phyloP scores from a whole-genome alignment of 2,113 vertebrate genomes.

The Anguilla japonica region DNA sequence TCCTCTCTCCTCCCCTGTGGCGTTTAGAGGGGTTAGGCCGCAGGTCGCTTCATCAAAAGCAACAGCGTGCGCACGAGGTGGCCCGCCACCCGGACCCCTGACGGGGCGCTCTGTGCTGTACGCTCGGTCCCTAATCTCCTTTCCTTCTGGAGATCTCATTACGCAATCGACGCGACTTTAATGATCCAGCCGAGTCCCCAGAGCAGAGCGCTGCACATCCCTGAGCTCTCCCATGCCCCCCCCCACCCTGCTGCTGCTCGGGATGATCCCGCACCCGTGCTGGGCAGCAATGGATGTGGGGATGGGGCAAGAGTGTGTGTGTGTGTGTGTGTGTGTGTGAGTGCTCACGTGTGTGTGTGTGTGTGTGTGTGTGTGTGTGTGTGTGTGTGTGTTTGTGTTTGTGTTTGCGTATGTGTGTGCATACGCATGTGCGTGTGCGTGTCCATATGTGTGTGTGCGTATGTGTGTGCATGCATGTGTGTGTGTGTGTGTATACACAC shows the following conservation, averaged over 20 bases:
- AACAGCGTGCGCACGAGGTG: background rate
- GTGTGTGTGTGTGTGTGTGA: background rate
- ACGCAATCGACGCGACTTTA: constrained; percentile 3
- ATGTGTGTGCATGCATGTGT: background rate
- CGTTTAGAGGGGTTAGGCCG: background rate
- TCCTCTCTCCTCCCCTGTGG: background rate
- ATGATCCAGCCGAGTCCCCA: background rate
- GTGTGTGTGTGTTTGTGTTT: too few relatives aligned
- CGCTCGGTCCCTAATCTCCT: background rate
- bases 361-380: background rate
- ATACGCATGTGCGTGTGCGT: background rate
- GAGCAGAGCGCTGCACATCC: background rate
- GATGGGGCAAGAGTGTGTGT: background rate
- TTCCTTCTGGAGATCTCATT: constrained; percentile 16
- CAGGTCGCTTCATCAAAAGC: background rate
- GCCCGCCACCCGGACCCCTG: background rate
- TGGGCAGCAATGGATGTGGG: background rate
- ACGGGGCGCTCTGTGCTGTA: background rate
- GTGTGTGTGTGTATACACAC: background rate
- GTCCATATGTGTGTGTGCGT: too few relatives aligned
- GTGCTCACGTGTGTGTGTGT: background rate
- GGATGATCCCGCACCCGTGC: background rate
- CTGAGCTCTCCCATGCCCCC: background rate
- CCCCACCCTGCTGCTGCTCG: background rate
- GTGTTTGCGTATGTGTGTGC: too few relatives aligned